Base-by-base conservation (phyloP, 1,140 invertebrate genomes). In the Gonatopus flavifemur region DNA sequence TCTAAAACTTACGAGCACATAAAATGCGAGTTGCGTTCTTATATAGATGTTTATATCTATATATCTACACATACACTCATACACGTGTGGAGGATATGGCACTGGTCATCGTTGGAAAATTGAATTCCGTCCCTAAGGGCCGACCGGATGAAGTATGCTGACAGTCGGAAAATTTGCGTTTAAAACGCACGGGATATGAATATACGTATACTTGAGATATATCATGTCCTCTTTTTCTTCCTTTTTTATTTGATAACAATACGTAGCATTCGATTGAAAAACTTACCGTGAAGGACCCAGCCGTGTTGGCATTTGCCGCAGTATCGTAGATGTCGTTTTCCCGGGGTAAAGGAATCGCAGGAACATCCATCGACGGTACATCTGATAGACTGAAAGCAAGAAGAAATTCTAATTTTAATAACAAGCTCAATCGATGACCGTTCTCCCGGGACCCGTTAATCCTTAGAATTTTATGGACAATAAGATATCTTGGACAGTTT, bases 271-370 rank as follows among this genome's bases (percentile, higher is more conserved):
- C n/a, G 16, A 35, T 7, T 32, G 22, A 6, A 2, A 5, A 32
- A 78, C 87, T 88, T 74, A 90, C 88, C 88, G 73, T 90, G 88
- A 47, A 85, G 84, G 37, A 90, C 87, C 87, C 88, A 90, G 42
- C 87, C 87, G 68, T 90, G 88, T 57, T 84, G 85, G 66, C 88
- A 90, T 33, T 82, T 83, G 54, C 87, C 85, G 76, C 88, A 90
- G 62, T 82, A 84, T 13, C 88, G 82, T 20, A 89, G 79, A 61
- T 85, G 82, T 38, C 81, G 68, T 67, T 88, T 88, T 30, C 86
- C 85, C 9, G 88, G 87, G n/a, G 83, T 81, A 72, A 90, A 90
- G 52, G 86, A 88, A 38, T 89, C 87, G 68, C 88, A 90, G 38
- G 79, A 73, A 64, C 88, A 90, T 52, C 80, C 84, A 28, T 81